phyloP scores from a whole-genome alignment of 1,140 invertebrate species.

The Melanaphis sacchari region DNA sequence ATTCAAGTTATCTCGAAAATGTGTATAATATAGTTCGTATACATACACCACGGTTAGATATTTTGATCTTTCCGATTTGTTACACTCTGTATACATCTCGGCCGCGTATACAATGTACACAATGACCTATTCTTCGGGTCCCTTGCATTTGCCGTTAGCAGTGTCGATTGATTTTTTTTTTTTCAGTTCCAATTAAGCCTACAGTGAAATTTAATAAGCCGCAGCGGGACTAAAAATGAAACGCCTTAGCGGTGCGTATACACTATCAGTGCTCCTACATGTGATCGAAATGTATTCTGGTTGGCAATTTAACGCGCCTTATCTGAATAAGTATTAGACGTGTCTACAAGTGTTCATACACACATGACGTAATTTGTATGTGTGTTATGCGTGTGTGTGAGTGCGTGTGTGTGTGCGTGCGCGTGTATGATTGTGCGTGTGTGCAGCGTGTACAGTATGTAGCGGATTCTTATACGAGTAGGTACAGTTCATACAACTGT shows the following conservation, averaged over 20 bases:
- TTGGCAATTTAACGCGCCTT: background rate
- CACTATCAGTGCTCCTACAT: background rate
- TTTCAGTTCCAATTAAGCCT: conserved; percentile 12
- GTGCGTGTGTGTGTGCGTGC: background rate
- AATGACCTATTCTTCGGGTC: background rate
- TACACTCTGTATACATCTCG: background rate
- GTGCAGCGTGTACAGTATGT: background rate
- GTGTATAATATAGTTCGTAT: background rate
- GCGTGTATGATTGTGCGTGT: background rate
- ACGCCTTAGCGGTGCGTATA: background rate
- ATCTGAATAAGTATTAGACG: background rate
- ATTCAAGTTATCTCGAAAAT: no score
- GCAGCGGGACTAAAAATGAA: background rate
- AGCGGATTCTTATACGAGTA: background rate
- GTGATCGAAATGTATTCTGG: background rate
- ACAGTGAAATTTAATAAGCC: background rate
- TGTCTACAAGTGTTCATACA: conserved; percentile 1
- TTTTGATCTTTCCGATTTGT: background rate
- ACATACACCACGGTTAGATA: no score
- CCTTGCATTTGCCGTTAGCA: background rate
- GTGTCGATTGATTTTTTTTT: conserved; percentile 30
- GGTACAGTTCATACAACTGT: background rate
- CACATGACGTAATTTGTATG: background rate
- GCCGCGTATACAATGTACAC: background rate
- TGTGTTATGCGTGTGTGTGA: background rate